Evolutionary conservation across 1,140 invertebrate genomes (phyloP), one percentile per base, ranked within the genome.

Genomic region (Bombus superbus): DNA sequence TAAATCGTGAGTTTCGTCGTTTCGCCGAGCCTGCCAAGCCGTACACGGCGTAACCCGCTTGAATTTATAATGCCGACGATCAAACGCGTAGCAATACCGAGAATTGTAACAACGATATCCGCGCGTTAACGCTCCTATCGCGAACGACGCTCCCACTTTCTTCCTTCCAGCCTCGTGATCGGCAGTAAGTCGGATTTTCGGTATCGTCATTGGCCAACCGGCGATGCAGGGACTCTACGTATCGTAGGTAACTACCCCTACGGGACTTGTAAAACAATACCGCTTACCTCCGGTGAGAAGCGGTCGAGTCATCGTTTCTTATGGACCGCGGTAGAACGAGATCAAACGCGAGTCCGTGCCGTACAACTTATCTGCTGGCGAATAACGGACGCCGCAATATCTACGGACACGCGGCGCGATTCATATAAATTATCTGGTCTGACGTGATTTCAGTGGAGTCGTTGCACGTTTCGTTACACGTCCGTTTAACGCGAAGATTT

Each of bases 401-500:
- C 66, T 28, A 57, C 66, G 28, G 25, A 28, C 53, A 77, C 73
- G 53, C 66, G 64, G 47, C 47, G 15, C 80, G 81, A 86, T 86
- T 86, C 85, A 57, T 86, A 86, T 83, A 86, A 86, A 86, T 86
- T 86, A 88, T 38, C 22, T n/a, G 78, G 38, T 22, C 40, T 62
- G 66, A 81, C 86, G 87, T 80, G 85, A 82, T 86, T 83, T 86
- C 85, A 44, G 42, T 35, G n/a, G 68, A 22, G 59, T 35, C 22
- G 68, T 57, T 59, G 35, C 69, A 28, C 59, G n/a, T 84, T 87
- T 84, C 82, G 81, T 87, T 87, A 68, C 86, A 74, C 75, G 82
- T 84, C 75, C 74, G 47, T 75, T 87, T 87, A 87, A 87, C 86
- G 59, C 74, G 69, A 25, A 69, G 82, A 84, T 87, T 84, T 87